Evolutionary conservation across 23 tunicate species (phyloP), one percentile per base, ranked within the genome.

Genomic region (Ascidia mentula): DNA sequence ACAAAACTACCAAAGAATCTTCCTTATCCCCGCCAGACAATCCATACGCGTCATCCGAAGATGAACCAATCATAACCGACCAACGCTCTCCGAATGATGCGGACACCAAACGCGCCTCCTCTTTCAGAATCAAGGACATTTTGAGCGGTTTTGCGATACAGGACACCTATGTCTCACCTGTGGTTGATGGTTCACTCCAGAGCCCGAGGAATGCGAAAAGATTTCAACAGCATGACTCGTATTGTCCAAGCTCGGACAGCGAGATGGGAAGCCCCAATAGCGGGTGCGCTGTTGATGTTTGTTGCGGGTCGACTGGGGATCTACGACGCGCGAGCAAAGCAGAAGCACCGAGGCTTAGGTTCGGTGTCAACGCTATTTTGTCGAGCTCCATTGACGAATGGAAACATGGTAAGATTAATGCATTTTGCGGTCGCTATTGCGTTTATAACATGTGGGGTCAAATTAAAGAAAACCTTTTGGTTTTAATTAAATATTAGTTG

Each of bases 111-210:
- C 39, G 39, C 37, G 34, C 83, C 6, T 37, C 77, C 7, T 80
- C 84, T 6, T 80, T 80, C 31, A 60, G 84, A 17, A 80, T 80
- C 61, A 73, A 70, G 13, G 84, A 80, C 65, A 70, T 80, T 13
- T 40, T 80, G 60, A 38, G 30, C 36, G 46, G 46, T 5, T 31
- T 75, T 32, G 46, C 79, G 1, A 75, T 30, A 3, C 37, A 33
- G 32, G 22, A 70, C 5, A 9, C 65, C 65, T 12, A 42, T 15
- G 15, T 9, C 53, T 20, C 7, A 20, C 2, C 4, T 5, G 65
- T 53, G 1, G 22, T 28, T 26, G 24, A 6, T 28, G 65, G 24
- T 3, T 3, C 13, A 20, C 28, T 3, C 22, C 28, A 9, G 24
- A 53, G 65, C 24, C 65, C 65, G 65, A n/a, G n/a, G n/a, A n/a